phyloP scores from a whole-genome alignment of 2,888 invertebrate genomes.

The Parelbella ahira region DNA sequence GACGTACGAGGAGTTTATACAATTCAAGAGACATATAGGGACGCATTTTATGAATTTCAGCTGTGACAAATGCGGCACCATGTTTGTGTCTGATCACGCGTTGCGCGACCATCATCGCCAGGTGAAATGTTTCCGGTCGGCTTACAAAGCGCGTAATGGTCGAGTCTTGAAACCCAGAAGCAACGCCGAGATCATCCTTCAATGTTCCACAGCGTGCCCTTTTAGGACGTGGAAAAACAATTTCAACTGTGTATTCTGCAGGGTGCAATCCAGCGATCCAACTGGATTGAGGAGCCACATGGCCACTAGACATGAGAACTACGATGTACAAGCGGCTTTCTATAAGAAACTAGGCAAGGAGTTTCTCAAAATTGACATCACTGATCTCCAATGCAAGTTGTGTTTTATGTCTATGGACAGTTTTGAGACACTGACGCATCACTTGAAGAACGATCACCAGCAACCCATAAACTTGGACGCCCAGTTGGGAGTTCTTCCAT shows the following conservation, averaged over 20 bases:
- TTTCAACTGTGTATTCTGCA: conserved; percentile 70
- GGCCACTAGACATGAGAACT: conserved; percentile 56
- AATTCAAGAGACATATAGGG: conserved; percentile 63
- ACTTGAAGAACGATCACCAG: conserved; percentile 64
- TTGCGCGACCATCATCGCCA: conserved; percentile 64
- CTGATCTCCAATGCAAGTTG: conserved; percentile 67
- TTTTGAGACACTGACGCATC: conserved; percentile 57
- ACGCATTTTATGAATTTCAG: conserved; percentile 66
- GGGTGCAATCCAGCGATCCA: conserved; percentile 64
- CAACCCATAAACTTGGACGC: conserved; percentile 62
- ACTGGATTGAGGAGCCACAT: conserved; percentile 57
- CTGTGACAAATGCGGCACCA: conserved; percentile 69
- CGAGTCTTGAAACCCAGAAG: conserved; percentile 55
- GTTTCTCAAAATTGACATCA: conserved; percentile 66
- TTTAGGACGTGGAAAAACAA: conserved; percentile 71
- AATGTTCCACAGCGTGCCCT: conserved; percentile 66
- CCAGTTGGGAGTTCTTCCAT: conserved; percentile 65
- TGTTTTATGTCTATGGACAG: conserved; percentile 58
- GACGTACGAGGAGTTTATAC: conserved; percentile 49
- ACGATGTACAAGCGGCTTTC: conserved; percentile 64
- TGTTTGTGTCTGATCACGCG: conserved; percentile 63
- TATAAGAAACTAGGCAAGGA: conserved; percentile 72
- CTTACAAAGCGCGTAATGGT: conserved; percentile 67
- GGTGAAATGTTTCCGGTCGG: conserved; percentile 63
- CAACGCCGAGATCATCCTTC: conserved; percentile 68